phyloP scores from a whole-genome alignment of 2,113 vertebrate species.

The Heteronetta atricapilla region DNA sequence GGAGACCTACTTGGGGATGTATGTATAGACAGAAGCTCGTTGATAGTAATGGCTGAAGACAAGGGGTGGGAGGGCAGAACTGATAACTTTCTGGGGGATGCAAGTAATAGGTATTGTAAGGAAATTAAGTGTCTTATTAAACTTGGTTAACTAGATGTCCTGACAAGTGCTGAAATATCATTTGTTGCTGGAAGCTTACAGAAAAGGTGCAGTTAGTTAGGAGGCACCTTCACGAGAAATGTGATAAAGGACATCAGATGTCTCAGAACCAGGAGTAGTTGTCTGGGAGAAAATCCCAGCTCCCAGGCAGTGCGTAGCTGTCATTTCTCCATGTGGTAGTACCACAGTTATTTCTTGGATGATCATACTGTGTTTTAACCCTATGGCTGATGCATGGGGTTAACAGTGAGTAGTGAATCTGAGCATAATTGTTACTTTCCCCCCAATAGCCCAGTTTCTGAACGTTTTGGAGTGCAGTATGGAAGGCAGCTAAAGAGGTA shows the following conservation, averaged over 20 bases:
- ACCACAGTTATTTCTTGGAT: background rate
- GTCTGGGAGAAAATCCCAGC: background rate
- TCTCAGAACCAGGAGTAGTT: background rate
- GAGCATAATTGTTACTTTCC: background rate
- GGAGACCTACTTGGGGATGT: background rate
- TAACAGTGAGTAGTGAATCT: background rate
- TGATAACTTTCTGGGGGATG: conserved; percentile 40
- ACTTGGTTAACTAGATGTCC: conserved; percentile 1
- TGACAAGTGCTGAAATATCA: background rate
- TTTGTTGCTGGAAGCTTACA: background rate
- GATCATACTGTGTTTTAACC: background rate
- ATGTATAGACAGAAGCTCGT: conserved; percentile 5
- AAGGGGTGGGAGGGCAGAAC: conserved; percentile 48
- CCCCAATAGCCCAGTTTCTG: background rate
- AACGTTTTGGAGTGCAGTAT: background rate
- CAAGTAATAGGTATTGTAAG: background rate
- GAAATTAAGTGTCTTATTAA: conserved; percentile 39
- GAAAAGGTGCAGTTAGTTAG: background rate
- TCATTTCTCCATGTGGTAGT: background rate
- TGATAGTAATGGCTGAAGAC: conserved; percentile 45
- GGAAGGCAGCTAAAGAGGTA: background rate
- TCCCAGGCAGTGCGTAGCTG: background rate
- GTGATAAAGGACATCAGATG: background rate
- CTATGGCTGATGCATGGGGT: background rate
- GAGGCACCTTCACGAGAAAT: background rate